Percentiles rank a stretch among this genome's conserved stretches.
Conservation (phyloP, 1,140 invertebrate species). For the Drosophila nebulosa region DNA sequence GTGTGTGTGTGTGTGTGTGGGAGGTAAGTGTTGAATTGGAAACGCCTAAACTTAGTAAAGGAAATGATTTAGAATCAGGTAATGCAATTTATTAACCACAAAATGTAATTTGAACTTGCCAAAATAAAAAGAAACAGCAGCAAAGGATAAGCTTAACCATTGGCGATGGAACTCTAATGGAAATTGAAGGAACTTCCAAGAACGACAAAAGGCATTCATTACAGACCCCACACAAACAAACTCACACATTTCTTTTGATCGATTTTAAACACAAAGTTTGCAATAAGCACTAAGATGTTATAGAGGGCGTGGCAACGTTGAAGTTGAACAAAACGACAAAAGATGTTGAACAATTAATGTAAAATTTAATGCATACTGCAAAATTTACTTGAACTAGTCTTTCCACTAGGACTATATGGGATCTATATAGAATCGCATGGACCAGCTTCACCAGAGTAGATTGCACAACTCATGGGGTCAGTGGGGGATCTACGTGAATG, state of each 20-base stretch:
- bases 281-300: too few relatives aligned
- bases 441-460: too few relatives aligned
- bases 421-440: too few relatives aligned
- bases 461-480: too few relatives aligned
- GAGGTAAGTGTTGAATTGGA: neutral
- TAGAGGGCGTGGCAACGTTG: too few relatives aligned
- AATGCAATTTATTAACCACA: slow-evolving; percentile 1
- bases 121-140: neutral
- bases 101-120: neutral
- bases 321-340: too few relatives aligned
- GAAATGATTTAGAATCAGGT: slow-evolving; percentile 1
- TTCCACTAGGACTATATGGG: too few relatives aligned
- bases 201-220: neutral
- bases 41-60: neutral
- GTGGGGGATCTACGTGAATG: too few relatives aligned
- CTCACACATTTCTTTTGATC: neutral
- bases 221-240: neutral
- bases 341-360: too few relatives aligned
- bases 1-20: neutral
- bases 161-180: neutral
- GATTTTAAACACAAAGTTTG: neutral
- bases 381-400: too few relatives aligned
- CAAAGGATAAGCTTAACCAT: neutral
- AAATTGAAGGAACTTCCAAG: neutral
- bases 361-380: too few relatives aligned